Evolutionary conservation across 2,888 invertebrate species (phyloP).

Genomic region (Poecilobothrus nobilitatus): DNA sequence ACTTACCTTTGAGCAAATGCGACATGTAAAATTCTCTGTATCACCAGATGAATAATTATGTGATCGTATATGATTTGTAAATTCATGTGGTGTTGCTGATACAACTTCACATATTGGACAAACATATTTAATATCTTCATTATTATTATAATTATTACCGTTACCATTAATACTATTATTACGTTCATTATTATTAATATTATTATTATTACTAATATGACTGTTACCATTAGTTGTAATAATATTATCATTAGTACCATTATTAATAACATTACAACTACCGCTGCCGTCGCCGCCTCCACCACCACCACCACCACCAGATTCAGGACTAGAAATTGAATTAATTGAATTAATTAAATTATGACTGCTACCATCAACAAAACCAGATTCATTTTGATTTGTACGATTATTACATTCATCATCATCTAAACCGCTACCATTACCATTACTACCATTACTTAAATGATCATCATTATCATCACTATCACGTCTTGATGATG

Average conservation of each 20-base stretch:
- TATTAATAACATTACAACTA: too few species aligned
- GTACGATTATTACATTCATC: constrained; percentile 18
- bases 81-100: constrained; percentile 55
- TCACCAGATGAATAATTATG: constrained; percentile 52
- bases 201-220: not conserved
- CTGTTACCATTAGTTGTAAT: not conserved
- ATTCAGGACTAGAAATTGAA: constrained; percentile 36
- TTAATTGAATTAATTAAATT: constrained; percentile 30
- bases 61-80: constrained; percentile 60
- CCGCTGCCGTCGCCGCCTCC: constrained; percentile 24
- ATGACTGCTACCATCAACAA: constrained; percentile 37
- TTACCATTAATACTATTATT: not conserved
- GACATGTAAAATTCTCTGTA: constrained; percentile 44
- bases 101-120: constrained; percentile 59
- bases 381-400: constrained; percentile 39
- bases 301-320: constrained; percentile 39
- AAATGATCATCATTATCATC: not conserved
- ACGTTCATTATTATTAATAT: not conserved
- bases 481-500: not conserved
- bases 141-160: not conserved
- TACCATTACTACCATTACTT: not conserved
- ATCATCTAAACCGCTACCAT: not conserved
- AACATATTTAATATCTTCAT: constrained; percentile 42
- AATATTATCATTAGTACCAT: too few species aligned
- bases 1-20: constrained; percentile 44